Evolutionary conservation across 1,140 invertebrate species (phyloP).

Genomic region (Macrotrachela quadricornifera): DNA sequence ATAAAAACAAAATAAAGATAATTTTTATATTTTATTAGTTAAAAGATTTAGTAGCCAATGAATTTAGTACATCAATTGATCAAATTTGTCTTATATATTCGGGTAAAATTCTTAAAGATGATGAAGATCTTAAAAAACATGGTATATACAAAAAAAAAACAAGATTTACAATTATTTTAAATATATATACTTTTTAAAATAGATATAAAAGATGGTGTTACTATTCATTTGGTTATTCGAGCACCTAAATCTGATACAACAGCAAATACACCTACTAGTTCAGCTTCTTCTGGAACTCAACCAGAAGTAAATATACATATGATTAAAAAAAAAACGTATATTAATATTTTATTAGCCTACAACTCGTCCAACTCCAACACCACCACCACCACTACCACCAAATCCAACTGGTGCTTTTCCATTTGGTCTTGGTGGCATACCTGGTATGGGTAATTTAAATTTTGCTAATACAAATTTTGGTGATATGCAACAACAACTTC

Average conservation of each 20-base stretch:
- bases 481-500: constrained; percentile 75
- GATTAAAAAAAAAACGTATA: no score
- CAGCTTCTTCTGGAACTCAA: no score
- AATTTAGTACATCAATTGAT: constrained; percentile 65
- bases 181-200: no score
- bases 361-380: no score
- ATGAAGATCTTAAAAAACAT: constrained; percentile 62
- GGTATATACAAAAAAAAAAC: no score
- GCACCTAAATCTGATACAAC: background rate
- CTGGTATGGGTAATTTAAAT: constrained; percentile 39
- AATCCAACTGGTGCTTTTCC: no score
- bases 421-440: constrained; percentile 34
- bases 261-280: background rate
- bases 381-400: no score
- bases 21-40: constrained; percentile 44
- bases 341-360: no score
- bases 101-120: constrained; percentile 96
- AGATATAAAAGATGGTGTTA: constrained; percentile 63
- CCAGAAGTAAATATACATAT: no score
- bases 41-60: constrained; percentile 60
- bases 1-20: background rate
- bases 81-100: constrained; percentile 91
- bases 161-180: no score
- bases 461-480: constrained; percentile 50
- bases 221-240: constrained; percentile 75